Conservation (phyloP, 2,888 invertebrate genomes). For the Amiota communis region DNA sequence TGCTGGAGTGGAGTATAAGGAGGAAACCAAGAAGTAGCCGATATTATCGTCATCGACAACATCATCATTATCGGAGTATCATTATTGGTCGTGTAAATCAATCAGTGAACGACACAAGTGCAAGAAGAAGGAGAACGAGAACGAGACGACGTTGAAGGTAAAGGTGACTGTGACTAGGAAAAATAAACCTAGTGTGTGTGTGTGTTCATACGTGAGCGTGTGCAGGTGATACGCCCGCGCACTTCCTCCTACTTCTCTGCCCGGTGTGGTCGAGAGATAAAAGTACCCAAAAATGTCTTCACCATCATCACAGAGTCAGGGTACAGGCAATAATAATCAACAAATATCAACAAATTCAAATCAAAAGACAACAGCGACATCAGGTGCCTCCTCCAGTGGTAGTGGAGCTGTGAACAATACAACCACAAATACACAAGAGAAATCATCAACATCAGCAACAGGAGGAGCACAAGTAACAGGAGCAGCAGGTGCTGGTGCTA, state of each 20-base stretch:
- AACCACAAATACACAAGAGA: slow-evolving; percentile 32
- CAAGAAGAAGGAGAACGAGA: background rate
- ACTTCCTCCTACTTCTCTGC: too few relatives aligned
- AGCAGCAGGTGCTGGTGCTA: slow-evolving; percentile 48
- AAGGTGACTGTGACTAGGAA: slow-evolving; percentile 30
- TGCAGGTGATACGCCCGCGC: too few relatives aligned
- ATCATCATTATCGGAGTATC: background rate
- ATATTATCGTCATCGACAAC: background rate
- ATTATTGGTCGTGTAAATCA: background rate
- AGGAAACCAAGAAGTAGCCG: background rate
- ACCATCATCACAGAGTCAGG: slow-evolving; percentile 58
- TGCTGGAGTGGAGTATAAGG: too few relatives aligned
- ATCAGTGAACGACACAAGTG: slow-evolving; percentile 12
- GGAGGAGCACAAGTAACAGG: slow-evolving; percentile 58
- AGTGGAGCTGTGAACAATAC: slow-evolving; percentile 27
- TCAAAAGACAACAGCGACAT: slow-evolving; percentile 49
- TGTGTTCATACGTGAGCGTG: background rate
- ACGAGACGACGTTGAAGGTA: slow-evolving; percentile 8
- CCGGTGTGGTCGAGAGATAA: slow-evolving; percentile 27
- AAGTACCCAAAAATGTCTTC: slow-evolving; percentile 52
- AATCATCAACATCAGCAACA: slow-evolving; percentile 56
- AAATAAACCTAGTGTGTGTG: background rate
- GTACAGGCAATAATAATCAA: slow-evolving; percentile 43
- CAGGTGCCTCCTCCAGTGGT: slow-evolving; percentile 49
- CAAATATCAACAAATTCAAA: slow-evolving; percentile 44